phyloP scores from a whole-genome alignment of 2,888 invertebrate species.

The Coremacera marginata region DNA sequence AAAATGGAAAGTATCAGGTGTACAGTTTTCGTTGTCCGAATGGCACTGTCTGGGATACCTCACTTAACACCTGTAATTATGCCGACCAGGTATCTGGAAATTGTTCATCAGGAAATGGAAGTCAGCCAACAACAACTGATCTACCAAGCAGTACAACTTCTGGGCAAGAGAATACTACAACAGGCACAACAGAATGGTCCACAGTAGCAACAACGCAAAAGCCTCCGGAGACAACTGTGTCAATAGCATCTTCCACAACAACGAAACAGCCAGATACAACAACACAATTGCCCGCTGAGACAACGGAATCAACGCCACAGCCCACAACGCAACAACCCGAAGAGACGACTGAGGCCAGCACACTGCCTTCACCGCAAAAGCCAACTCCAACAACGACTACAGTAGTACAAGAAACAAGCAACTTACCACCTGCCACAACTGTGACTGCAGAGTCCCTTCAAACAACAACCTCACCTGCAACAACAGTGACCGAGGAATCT shows the following conservation, averaged over 20 bases:
- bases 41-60: constrained; percentile 74
- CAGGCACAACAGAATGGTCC: constrained; percentile 26
- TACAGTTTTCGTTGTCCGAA: constrained; percentile 72
- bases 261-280: constrained; percentile 27
- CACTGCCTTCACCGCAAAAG: constrained; percentile 54
- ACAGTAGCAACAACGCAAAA: constrained; percentile 48
- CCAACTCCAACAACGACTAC: constrained; percentile 65
- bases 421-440: constrained; percentile 10
- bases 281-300: constrained; percentile 36
- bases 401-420: constrained; percentile 20
- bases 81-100: constrained; percentile 62
- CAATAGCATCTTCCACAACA: constrained; percentile 30
- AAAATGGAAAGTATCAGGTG: constrained; percentile 68
- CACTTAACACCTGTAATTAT: constrained; percentile 71
- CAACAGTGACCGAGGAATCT: constrained; percentile 23
- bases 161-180: constrained; percentile 1
- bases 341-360: constrained; percentile 36
- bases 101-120: constrained; percentile 56
- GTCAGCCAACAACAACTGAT: constrained; percentile 42
- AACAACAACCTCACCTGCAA: constrained; percentile 28
- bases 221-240: constrained; percentile 31
- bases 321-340: constrained; percentile 20
- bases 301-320: constrained; percentile 68
- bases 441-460: background rate
- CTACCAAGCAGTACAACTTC: constrained; percentile 25